Percentiles rank a stretch among this genome's conserved stretches.
These are phyloP conservation scores for Amblyjoppa proteus DNA, from an alignment of 2,888 invertebrate genomes.

Conservation along the genomic window DNA sequence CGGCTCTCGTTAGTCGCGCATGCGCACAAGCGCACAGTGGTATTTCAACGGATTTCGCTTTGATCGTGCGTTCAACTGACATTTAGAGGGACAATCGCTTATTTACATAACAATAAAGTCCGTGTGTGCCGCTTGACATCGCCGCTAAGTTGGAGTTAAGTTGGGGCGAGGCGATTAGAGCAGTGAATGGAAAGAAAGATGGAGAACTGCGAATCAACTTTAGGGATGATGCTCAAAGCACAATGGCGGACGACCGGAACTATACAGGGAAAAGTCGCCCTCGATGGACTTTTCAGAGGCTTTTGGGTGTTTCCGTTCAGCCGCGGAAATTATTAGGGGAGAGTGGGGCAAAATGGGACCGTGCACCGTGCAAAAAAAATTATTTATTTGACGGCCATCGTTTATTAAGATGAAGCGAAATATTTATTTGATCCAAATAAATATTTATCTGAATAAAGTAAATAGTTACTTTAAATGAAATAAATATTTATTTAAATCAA, in stretches of 20 bases:
- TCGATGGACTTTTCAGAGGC: background rate
- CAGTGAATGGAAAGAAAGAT: no score
- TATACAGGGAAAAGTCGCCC: background rate
- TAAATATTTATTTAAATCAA: no score
- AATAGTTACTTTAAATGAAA: no score
- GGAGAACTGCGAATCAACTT: no score
- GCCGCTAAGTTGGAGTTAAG: background rate
- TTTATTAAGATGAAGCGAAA: no score
- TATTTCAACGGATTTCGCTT: background rate
- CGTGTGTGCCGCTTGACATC: background rate
- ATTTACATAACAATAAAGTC: background rate
- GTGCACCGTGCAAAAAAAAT: no score
- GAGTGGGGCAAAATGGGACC: no score
- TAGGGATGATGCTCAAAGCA: background rate
- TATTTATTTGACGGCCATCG: no score
- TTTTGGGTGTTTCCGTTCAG: no score
- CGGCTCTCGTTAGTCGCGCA: slow-evolving; percentile 9
- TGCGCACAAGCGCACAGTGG: background rate
- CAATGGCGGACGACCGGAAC: background rate
- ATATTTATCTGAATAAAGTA: no score
- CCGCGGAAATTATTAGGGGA: no score
- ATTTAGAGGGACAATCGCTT: background rate
- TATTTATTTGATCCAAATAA: no score
- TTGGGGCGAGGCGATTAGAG: background rate
- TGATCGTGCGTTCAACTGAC: background rate